Evolutionary conservation across 1,140 invertebrate species (phyloP).

Genomic region (Amphibalanus amphitrite): DNA sequence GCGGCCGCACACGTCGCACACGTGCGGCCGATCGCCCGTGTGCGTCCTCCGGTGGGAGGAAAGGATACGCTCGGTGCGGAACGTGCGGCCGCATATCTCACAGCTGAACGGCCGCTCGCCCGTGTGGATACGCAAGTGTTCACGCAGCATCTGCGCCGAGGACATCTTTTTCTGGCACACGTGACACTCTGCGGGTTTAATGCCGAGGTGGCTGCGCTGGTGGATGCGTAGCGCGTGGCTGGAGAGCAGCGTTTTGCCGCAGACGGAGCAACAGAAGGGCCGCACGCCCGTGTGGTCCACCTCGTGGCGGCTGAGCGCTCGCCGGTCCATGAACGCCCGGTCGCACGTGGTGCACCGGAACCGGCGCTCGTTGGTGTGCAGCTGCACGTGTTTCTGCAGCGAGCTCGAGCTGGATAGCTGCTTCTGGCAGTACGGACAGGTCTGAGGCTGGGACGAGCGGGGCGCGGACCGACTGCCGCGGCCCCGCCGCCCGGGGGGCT

Average conservation of each 20-base stretch:
- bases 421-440: too few species aligned
- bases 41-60: slow-evolving; percentile 21
- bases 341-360: not conserved
- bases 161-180: too few species aligned
- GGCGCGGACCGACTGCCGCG: too few species aligned
- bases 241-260: slow-evolving; percentile 14
- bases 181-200: not conserved
- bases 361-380: too few species aligned
- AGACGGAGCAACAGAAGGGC: slow-evolving; percentile 7
- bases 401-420: too few species aligned
- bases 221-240: slow-evolving; percentile 16
- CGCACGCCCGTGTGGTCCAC: slow-evolving; percentile 14
- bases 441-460: too few species aligned
- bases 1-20: slow-evolving; percentile 39
- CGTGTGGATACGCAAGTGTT: slow-evolving; percentile 20
- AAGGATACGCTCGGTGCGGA: slow-evolving; percentile 33
- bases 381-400: too few species aligned
- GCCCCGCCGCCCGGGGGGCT: too few species aligned
- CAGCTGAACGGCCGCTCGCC: slow-evolving; percentile 22
- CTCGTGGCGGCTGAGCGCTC: not conserved
- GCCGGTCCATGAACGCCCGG: not conserved
- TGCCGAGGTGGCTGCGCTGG: slow-evolving; percentile 18
- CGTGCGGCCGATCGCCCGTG: slow-evolving; percentile 36
- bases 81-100: slow-evolving; percentile 19
- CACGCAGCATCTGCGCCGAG: slow-evolving; percentile 8